Base-by-base conservation (phyloP, 2,888 invertebrate genomes). In the Microctonus brassicae region DNA sequence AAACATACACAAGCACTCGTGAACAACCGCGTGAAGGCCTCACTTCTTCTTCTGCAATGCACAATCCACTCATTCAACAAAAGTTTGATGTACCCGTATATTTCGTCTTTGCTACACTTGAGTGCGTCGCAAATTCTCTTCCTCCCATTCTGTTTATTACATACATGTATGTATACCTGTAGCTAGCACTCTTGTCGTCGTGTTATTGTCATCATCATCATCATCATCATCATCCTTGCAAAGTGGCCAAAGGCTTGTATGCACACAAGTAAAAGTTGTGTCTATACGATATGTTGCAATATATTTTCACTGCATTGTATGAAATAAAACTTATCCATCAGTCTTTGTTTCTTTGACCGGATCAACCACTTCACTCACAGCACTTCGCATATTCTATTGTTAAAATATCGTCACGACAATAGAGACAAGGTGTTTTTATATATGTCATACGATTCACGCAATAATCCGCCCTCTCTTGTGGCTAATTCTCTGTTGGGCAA, bases 31-130 rank as follows among this genome's bases (percentile, higher is more conserved):
- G 77, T 82, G 77, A 80, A 84, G 80, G 73, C 80, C 82, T 82
- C 83, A n/a, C n/a, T n/a, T 83, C 29, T 7, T 80, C 34, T 74
- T 79, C 17, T 47, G 77, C 76, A 52, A 80, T 80, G 79, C 81
- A 75, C 78, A 78, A 80, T 79, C 80, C 80, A 81, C 80, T 80
- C 65, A 39, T 55, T 72, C 73, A 78, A 74, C 77, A 78, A 81
- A 83, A 83, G 81, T 78, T 79, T 61, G n/a, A 53, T 55, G 39
- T 77, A 73, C 85, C 85, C 85, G 85, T 84, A 85, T 85, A 81
- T 84, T 84, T 81, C 80, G 75, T 47, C 60, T 65, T 73, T 75
- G 75, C 73, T 77, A 75, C 61, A 69, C 65, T 39, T 73, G 61
- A 39, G 58, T 57, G 68, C 64, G 57, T 24, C 42, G 67, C 62